Evolutionary conservation across 1,140 invertebrate species (phyloP).

Genomic region (Macrosteles quadrilineatus): DNA sequence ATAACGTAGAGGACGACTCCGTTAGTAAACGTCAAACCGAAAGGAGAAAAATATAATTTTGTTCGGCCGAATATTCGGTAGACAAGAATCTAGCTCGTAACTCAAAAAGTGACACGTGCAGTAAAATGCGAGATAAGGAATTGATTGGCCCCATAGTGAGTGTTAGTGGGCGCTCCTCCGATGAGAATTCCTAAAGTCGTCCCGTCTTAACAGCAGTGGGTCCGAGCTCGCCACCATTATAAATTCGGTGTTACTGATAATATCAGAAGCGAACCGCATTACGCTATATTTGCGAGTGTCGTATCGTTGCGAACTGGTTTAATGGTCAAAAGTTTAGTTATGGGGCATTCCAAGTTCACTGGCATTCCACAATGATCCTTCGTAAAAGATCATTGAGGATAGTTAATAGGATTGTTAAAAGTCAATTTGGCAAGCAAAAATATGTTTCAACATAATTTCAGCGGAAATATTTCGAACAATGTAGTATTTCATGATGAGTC

Average conservation of each 20-base stretch:
- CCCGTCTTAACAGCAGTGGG: constrained; percentile 15
- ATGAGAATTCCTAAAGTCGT: constrained; percentile 1
- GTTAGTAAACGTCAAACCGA: constrained; percentile 25
- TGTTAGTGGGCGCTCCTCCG: neutral
- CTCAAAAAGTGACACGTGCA: constrained; percentile 25
- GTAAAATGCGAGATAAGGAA: constrained; percentile 24
- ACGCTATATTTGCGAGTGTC: too few relatives aligned
- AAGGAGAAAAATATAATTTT: constrained; percentile 26
- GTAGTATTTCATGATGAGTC: too few relatives aligned
- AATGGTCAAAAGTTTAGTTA: too few relatives aligned
- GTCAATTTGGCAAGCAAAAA: too few relatives aligned
- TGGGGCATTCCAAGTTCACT: too few relatives aligned
- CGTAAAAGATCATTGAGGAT: too few relatives aligned
- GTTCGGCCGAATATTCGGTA: constrained; percentile 18
- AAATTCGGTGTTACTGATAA: constrained; percentile 12
- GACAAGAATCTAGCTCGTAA: constrained; percentile 25
- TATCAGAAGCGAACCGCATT: neutral
- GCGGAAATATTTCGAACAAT: too few relatives aligned
- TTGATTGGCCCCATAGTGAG: constrained; percentile 21
- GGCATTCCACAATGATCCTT: too few relatives aligned
- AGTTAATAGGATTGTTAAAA: too few relatives aligned
- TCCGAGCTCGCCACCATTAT: constrained; percentile 12
- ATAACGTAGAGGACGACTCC: constrained; percentile 7
- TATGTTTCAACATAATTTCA: too few relatives aligned
- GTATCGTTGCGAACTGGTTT: too few relatives aligned